A percentile compares a stretch with the other conserved stretches of the same genome.
These are phyloP conservation scores for Limnephilus lunatus DNA, from an alignment of 2,888 invertebrate genomes.

Conservation along the genomic window DNA sequence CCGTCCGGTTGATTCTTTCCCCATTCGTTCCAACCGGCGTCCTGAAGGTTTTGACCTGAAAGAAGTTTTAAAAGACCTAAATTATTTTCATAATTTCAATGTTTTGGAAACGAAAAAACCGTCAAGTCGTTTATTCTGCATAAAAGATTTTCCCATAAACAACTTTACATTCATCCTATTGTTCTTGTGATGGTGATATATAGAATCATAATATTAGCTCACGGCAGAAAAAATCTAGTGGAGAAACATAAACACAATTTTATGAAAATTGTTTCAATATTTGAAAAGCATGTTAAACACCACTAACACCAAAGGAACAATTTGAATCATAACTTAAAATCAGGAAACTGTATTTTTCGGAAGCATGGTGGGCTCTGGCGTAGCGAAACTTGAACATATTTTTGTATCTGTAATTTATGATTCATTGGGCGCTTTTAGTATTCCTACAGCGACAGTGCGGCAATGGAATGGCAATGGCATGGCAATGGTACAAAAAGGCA, in stretches of 20 bases:
- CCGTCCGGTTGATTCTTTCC: slow-evolving; percentile 28
- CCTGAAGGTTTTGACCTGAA: slow-evolving; percentile 30
- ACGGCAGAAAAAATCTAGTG: background rate
- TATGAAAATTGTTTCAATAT: background rate
- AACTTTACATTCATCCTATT: background rate
- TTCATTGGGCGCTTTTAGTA: too few species aligned
- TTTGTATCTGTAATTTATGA: too few species aligned
- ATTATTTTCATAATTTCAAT: background rate
- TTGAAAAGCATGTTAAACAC: background rate
- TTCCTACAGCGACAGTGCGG: too few species aligned
- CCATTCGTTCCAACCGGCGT: slow-evolving; percentile 48
- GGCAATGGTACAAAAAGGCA: too few species aligned
- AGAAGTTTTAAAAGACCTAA: background rate
- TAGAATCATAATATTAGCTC: too few species aligned
- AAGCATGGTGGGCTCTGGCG: too few species aligned
- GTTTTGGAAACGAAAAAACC: background rate
- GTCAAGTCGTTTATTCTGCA: background rate
- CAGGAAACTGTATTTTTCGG: too few species aligned
- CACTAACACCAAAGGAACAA: too few species aligned
- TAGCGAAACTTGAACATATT: too few species aligned
- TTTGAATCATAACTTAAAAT: too few species aligned
- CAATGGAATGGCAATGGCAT: too few species aligned
- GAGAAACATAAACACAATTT: background rate
- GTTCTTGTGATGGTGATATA: background rate
- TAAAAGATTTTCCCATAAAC: background rate